phyloP scores from a whole-genome alignment of 2,888 invertebrate genomes.

The Cyrtodaria siliqua region DNA sequence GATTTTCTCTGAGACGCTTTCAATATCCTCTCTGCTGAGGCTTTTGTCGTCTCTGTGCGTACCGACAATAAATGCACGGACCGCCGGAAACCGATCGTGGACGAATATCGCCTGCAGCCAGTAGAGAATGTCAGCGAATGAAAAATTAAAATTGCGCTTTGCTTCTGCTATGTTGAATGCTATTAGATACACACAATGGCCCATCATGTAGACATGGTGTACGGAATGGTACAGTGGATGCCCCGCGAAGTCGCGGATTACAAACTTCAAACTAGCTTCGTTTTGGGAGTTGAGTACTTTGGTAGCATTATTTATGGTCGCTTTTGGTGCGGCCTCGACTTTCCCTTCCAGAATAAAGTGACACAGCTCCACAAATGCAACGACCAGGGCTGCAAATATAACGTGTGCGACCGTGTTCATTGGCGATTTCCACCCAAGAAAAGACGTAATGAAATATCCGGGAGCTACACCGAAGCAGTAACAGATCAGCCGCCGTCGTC shows the following conservation, averaged over 20 bases:
- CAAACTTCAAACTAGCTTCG: conserved; percentile 55
- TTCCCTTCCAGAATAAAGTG: conserved; percentile 47
- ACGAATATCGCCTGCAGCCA: conserved; percentile 68
- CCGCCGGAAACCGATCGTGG: conserved; percentile 56
- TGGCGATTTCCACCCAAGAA: conserved; percentile 53
- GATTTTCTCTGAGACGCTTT: conserved; percentile 36
- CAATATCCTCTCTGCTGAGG: conserved; percentile 32
- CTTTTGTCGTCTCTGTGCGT: conserved; percentile 60
- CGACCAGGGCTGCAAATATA: conserved; percentile 22
- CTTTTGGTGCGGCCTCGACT: conserved; percentile 43
- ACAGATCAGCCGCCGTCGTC: conserved; percentile 43
- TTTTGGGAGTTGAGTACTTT: conserved; percentile 43
- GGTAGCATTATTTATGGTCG: conserved; percentile 45
- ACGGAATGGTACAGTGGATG: conserved; percentile 68
- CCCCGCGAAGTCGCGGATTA: conserved; percentile 68
- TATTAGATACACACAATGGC: conserved; percentile 63
- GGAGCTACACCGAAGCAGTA: conserved; percentile 58
- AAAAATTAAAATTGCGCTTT: conserved; percentile 41
- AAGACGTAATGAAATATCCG: conserved; percentile 35
- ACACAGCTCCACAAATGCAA: conserved; percentile 42
- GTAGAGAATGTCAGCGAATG: conserved; percentile 48
- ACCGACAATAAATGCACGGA: conserved; percentile 64
- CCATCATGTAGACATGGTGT: conserved; percentile 70
- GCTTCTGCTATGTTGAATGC: conserved; percentile 68
- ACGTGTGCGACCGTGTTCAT: conserved; percentile 7